Evolutionary conservation across 2,797 vertebrate species (phyloP).

Genomic region (Thamnophis elegans): DNA sequence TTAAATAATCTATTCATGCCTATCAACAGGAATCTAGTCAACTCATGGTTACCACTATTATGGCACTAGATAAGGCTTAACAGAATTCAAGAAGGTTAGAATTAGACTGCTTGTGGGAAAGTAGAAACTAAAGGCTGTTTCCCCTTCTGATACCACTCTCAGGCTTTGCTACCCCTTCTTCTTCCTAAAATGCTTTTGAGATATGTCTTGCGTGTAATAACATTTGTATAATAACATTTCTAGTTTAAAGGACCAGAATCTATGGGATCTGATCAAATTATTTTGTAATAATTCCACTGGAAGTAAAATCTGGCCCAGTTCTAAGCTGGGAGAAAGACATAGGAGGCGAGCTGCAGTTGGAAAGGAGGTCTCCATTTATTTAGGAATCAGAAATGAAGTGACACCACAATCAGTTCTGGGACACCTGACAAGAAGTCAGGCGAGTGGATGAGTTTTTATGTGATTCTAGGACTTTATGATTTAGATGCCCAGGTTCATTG

Average conservation of each 20-base stretch:
- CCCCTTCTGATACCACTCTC: background rate
- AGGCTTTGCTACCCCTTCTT: background rate
- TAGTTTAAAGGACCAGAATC: background rate
- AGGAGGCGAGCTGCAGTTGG: background rate
- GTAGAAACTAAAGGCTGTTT: background rate
- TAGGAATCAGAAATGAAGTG: background rate
- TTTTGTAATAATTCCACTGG: background rate
- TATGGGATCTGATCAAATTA: background rate
- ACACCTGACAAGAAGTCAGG: background rate
- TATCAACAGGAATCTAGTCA: background rate
- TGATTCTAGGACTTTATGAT: background rate
- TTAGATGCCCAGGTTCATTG: background rate
- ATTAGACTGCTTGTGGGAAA: background rate
- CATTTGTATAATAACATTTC: background rate
- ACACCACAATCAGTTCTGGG: background rate
- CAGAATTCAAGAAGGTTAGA: background rate
- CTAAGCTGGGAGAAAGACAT: background rate
- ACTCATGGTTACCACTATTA: background rate
- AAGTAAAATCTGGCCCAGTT: background rate
- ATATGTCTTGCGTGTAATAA: background rate
- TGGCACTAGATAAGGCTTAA: background rate
- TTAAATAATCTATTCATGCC: background rate
- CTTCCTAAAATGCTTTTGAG: background rate
- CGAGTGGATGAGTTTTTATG: background rate
- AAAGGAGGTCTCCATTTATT: background rate